phyloP scores from a whole-genome alignment of 2,113 vertebrate species.

The Albula goreensis region DNA sequence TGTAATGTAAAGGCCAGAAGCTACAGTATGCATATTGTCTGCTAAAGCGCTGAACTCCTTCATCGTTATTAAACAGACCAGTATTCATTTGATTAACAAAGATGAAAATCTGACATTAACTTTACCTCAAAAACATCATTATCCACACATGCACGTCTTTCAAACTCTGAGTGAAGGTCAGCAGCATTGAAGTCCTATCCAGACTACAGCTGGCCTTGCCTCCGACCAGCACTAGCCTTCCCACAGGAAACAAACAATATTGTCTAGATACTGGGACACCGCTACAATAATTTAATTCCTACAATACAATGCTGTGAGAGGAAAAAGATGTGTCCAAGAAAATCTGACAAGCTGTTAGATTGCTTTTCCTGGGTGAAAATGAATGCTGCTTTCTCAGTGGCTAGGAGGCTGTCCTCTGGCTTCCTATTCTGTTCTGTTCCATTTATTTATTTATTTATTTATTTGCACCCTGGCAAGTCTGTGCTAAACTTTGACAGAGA shows the following conservation, averaged over 20 bases:
- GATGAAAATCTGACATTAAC: neutral
- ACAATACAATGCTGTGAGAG: neutral
- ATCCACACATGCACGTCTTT: neutral
- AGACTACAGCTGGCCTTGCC: neutral
- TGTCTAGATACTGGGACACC: neutral
- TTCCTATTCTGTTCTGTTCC: neutral
- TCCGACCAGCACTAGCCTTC: neutral
- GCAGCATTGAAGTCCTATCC: neutral
- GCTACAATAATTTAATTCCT: neutral
- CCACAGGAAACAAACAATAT: conserved; percentile 7
- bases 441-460: too few relatives aligned
- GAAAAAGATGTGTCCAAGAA: conserved; percentile 15
- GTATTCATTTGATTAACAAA: neutral
- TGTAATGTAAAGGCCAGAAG: too few relatives aligned
- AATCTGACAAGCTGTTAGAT: conserved; percentile 26
- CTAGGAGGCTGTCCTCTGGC: neutral
- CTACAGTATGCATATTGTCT: too few relatives aligned
- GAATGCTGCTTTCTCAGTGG: conserved; percentile 17
- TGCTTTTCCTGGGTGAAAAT: conserved; percentile 21
- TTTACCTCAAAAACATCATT: neutral
- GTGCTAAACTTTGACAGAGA: neutral
- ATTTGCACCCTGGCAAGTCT: too few relatives aligned
- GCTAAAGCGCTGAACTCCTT: too few relatives aligned
- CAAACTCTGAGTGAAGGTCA: neutral
- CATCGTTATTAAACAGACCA: too few relatives aligned